Evolutionary conservation across 2,888 invertebrate genomes (phyloP).

Genomic region (Mythimna albipuncta): DNA sequence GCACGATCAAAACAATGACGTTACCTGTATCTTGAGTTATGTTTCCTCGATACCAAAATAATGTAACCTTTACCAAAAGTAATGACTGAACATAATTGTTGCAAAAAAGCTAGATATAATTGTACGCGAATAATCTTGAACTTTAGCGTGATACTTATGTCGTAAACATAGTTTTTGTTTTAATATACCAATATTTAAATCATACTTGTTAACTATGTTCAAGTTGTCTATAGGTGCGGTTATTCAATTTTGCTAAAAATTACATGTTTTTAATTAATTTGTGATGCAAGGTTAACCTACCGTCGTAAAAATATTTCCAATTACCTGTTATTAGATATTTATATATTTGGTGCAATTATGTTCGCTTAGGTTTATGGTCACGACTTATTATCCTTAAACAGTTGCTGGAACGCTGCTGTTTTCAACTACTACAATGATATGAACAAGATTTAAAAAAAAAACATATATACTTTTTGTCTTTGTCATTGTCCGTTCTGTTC

Average conservation of each 20-base stretch:
- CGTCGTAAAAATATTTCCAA: conserved; percentile 26
- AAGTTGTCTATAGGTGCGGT: conserved; percentile 34
- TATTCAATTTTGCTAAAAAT: background rate
- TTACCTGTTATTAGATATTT: conserved; percentile 3
- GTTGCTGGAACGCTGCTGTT: background rate
- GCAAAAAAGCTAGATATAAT: conserved; percentile 62
- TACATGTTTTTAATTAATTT: conserved; percentile 15
- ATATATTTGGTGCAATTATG: conserved; percentile 6
- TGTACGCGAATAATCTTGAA: conserved; percentile 56
- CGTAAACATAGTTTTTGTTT: conserved; percentile 58
- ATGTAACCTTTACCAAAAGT: conserved; percentile 56
- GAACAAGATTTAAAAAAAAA: background rate
- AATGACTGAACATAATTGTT: conserved; percentile 60
- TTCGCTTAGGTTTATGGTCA: background rate
- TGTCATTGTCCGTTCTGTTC: no score
- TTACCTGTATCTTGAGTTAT: conserved; percentile 12
- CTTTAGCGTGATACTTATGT: conserved; percentile 42
- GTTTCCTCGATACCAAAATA: conserved; percentile 53
- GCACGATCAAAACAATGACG: conserved; percentile 43
- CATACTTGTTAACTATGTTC: conserved; percentile 11
- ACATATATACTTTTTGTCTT: no score
- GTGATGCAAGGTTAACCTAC: conserved; percentile 18
- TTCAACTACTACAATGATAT: background rate
- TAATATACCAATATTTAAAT: conserved; percentile 25
- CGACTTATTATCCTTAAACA: background rate